phyloP scores from a whole-genome alignment of 2,797 vertebrate species.

The Zenarchopterus dispar region DNA sequence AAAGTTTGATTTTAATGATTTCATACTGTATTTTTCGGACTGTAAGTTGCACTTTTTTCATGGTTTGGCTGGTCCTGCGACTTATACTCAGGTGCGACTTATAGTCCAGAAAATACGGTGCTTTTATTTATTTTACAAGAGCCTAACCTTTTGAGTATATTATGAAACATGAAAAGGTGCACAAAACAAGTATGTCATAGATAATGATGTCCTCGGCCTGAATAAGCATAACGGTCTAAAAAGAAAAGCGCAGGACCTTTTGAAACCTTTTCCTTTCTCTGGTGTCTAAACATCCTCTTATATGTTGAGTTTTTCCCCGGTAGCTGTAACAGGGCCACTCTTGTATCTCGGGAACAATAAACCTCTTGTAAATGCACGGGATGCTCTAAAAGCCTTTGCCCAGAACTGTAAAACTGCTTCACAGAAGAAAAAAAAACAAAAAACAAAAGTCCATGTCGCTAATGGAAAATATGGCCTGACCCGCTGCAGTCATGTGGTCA shows the following conservation, averaged over 20 bases:
- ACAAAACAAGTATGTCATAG: background rate
- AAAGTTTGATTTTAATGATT: too few relatives aligned
- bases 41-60: too few relatives aligned
- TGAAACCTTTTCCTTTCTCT: constrained; percentile 31
- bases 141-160: background rate
- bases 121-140: too few relatives aligned
- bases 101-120: too few relatives aligned
- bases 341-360: constrained; percentile 60
- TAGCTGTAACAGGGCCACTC: constrained; percentile 51
- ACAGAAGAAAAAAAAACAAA: constrained; percentile 54
- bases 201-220: background rate
- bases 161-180: background rate
- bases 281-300: constrained; percentile 25
- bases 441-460: constrained; percentile 37
- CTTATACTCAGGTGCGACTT: too few relatives aligned
- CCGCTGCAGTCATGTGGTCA: constrained; percentile 64
- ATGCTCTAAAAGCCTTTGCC: constrained; percentile 61
- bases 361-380: constrained; percentile 34
- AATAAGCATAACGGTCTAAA: background rate
- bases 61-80: too few relatives aligned
- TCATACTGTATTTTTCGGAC: too few relatives aligned
- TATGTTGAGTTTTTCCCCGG: constrained; percentile 29
- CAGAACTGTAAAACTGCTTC: constrained; percentile 37
- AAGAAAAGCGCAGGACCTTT: constrained; percentile 7
- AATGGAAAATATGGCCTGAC: constrained; percentile 81